Evolutionary conservation across 1,140 invertebrate species (phyloP).

Genomic region (Pomacea maculata): DNA sequence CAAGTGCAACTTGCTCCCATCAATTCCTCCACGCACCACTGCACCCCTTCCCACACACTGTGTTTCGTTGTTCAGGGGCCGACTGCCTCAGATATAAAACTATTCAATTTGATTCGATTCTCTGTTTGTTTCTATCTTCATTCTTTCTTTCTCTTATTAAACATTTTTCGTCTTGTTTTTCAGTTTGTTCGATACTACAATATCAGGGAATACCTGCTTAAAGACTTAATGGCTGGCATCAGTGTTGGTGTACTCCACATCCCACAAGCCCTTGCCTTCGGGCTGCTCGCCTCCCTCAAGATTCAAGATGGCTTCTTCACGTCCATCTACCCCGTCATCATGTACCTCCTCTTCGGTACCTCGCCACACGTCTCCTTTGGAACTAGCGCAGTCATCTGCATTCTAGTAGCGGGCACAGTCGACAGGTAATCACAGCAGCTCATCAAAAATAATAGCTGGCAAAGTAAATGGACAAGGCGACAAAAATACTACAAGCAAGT

Average conservation of each 20-base stretch:
- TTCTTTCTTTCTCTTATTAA: no score
- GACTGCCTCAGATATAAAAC: no score
- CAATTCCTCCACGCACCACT: no score
- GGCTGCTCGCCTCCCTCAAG: slow-evolving; percentile 65
- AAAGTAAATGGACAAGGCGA: no score
- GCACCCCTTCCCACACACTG: no score
- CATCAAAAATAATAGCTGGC: neutral
- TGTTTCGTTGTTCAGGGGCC: no score
- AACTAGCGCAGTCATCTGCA: slow-evolving; percentile 63
- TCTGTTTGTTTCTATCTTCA: no score
- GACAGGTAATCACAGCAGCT: slow-evolving; percentile 34
- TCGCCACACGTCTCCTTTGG: slow-evolving; percentile 66
- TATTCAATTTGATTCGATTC: no score
- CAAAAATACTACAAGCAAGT: no score
- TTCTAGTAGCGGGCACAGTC: slow-evolving; percentile 58
- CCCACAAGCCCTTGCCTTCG: slow-evolving; percentile 69
- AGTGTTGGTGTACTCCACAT: slow-evolving; percentile 68
- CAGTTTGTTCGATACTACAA: slow-evolving; percentile 62
- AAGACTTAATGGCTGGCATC: slow-evolving; percentile 66
- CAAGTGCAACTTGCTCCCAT: no score
- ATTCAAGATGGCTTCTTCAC: slow-evolving; percentile 69
- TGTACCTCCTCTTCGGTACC: slow-evolving; percentile 70
- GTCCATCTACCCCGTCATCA: slow-evolving; percentile 68
- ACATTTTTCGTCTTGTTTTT: neutral
- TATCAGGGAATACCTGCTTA: slow-evolving; percentile 56